Percentiles rank a stretch among this genome's conserved stretches.
These are phyloP conservation scores for Ommatoiulus sabulosus DNA, from an alignment of 2,888 invertebrate genomes.

Conservation along the genomic window DNA sequence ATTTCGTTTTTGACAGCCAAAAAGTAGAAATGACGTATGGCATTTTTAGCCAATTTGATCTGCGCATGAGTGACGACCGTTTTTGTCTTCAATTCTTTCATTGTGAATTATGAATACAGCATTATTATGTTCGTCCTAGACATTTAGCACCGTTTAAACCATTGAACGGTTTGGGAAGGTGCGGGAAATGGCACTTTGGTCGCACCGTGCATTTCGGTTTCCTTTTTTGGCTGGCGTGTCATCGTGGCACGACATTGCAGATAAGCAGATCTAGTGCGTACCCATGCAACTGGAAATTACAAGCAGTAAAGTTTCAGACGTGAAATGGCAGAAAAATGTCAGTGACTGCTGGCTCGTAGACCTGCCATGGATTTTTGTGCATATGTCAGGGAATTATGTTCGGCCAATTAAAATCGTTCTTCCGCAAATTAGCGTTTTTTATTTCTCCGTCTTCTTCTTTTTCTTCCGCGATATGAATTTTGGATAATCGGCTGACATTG, in stretches of 20 bases:
- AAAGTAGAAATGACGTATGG: too few relatives aligned
- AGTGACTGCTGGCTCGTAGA: background rate
- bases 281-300: background rate
- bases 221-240: background rate
- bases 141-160: too few relatives aligned
- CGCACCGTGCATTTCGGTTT: background rate
- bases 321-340: background rate
- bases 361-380: constrained; percentile 26
- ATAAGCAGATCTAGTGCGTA: background rate
- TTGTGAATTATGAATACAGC: too few relatives aligned
- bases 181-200: too few relatives aligned
- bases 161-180: too few relatives aligned
- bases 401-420: constrained; percentile 28
- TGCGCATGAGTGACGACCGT: too few relatives aligned
- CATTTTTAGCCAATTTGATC: too few relatives aligned
- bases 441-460: background rate
- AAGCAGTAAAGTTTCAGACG: background rate
- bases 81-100: too few relatives aligned
- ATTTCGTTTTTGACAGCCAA: too few relatives aligned
- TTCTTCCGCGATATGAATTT: background rate
- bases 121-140: too few relatives aligned
- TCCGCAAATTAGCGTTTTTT: constrained; percentile 17
- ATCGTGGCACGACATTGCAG: background rate
- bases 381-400: constrained; percentile 13
- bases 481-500: constrained; percentile 34